Evolutionary conservation across 23 tunicate species (phyloP).

Genomic region (Ciona savignyi): DNA sequence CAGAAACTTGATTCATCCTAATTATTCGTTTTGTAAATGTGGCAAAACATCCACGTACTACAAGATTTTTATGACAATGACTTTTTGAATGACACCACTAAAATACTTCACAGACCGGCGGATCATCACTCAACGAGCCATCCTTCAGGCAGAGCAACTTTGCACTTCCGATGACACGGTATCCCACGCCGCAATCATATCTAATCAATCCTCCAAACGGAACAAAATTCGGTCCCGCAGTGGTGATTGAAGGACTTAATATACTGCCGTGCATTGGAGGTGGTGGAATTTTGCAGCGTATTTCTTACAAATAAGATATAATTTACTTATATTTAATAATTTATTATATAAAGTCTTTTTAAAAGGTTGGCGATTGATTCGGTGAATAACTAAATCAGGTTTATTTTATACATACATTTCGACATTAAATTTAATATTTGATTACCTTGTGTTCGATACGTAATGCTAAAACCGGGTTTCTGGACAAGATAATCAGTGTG

Average conservation of each 20-base stretch:
- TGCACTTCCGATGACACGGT: constrained; percentile 37
- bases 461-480: constrained; percentile 32
- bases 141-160: constrained; percentile 70
- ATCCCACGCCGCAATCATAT: constrained; percentile 48
- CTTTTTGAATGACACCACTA: too few relatives aligned
- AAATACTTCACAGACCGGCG: constrained; percentile 44
- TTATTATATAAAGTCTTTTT: too few relatives aligned
- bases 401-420: too few relatives aligned
- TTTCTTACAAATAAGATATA: too few relatives aligned
- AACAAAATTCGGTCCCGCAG: constrained; percentile 4
- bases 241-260: not conserved
- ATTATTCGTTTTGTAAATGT: too few relatives aligned
- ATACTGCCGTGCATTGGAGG: constrained; percentile 41
- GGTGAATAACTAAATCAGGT: too few relatives aligned
- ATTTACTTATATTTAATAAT: too few relatives aligned
- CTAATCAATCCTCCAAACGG: constrained; percentile 49
- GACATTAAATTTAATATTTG: too few relatives aligned
- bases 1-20: too few relatives aligned
- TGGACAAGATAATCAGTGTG: constrained; percentile 33
- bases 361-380: too few relatives aligned
- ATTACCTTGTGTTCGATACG: constrained; percentile 30
- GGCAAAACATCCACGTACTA: too few relatives aligned
- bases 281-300: constrained; percentile 27
- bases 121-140: constrained; percentile 44
- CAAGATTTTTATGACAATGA: too few relatives aligned